Evolutionary conservation across 2,888 invertebrate genomes (phyloP), one percentile per base, ranked within the genome.

Genomic region (Mesoligia furuncula): DNA sequence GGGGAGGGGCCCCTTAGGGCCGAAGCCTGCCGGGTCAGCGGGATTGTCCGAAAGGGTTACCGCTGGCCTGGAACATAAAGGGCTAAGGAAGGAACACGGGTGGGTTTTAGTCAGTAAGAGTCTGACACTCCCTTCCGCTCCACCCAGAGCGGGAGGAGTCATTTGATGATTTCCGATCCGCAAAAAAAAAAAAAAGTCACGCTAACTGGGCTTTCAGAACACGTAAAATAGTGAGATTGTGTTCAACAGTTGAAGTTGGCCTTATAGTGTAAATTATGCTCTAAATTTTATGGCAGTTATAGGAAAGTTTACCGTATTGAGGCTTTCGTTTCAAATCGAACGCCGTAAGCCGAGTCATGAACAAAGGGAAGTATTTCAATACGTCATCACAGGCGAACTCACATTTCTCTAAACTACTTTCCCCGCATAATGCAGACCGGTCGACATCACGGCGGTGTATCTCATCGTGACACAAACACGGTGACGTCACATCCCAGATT

Each of bases 161-260:
- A n/a, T n/a, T n/a, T n/a, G n/a, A n/a, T n/a, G n/a, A n/a, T n/a
- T n/a, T n/a, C n/a, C n/a, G n/a, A n/a, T n/a, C n/a, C n/a, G n/a
- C n/a, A n/a, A n/a, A n/a, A n/a, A n/a, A n/a, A n/a, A n/a, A n/a
- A n/a, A n/a, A n/a, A n/a, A 67, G 77, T 78, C 76, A 36, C 57
- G 67, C 24, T 73, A 73, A 68, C 57, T n/a, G 24, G 24, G 42
- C 27, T 73, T 73, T 73, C 13, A 45, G 17, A 73, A 70, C 69
- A 74, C 72, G 48, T 76, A 24, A 66, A 67, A 73, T 69, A 75
- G 54, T 69, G 62, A 62, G 17, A 65, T 71, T 68, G 31, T 42
- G 65, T 48, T 31, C 2, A 73, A 39, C 1, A 15, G 39, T 51
- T n/a, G 15, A 75, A 51, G 39, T 62, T 31, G 13, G 20, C 13